Evolutionary conservation across 2,113 vertebrate genomes (phyloP).

Genomic region (Phyllopteryx taeniolatus): DNA sequence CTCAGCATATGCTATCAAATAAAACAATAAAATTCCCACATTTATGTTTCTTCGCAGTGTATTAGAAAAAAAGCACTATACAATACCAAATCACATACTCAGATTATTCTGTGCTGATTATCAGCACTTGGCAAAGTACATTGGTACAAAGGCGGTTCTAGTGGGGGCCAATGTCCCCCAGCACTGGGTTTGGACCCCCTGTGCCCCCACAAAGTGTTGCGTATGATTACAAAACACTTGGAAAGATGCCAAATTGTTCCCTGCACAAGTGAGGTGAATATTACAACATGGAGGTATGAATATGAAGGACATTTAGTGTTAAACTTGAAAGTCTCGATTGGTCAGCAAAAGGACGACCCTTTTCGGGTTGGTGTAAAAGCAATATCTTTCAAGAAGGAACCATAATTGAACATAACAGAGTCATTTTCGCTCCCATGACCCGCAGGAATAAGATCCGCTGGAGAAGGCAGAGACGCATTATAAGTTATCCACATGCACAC

Average conservation of each 20-base stretch:
- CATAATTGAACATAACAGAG: constrained; percentile 48
- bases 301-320: neutral
- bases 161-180: too few species aligned
- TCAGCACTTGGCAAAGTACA: neutral
- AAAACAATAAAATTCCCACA: neutral
- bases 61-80: neutral
- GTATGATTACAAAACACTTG: neutral
- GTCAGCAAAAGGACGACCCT: neutral
- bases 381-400: constrained; percentile 12
- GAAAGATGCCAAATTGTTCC: neutral
- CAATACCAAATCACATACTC: neutral
- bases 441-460: constrained; percentile 15
- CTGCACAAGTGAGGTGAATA: neutral
- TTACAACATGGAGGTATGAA: neutral
- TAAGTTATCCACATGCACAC: constrained; percentile 58
- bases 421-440: constrained; percentile 51
- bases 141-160: neutral
- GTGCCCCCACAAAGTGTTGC: neutral
- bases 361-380: neutral
- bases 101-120: neutral
- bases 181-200: too few species aligned
- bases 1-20: neutral
- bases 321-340: neutral
- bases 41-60: neutral
- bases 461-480: constrained; percentile 52